These are phyloP conservation scores for Mesocricetus auratus DNA, from an alignment of 2,113 vertebrate genomes.

Conservation along the genomic window DNA sequence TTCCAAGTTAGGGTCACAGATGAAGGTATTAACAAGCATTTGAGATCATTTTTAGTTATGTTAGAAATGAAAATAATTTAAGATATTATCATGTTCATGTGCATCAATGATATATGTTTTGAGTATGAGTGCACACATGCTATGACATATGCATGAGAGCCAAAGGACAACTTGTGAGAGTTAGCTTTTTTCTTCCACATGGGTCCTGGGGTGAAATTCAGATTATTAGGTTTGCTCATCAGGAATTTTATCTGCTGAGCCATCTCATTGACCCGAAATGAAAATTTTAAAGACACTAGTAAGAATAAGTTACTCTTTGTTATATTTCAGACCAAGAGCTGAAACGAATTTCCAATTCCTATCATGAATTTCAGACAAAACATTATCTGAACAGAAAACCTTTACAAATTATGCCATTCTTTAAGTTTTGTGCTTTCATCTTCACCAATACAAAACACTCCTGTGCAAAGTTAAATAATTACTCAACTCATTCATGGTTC, in stretches of 20 bases:
- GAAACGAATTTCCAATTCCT: constrained; percentile 44
- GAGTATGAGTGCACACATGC: no score
- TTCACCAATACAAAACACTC: neutral
- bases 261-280: neutral
- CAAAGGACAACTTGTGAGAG: no score
- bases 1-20: neutral
- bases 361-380: constrained; percentile 25
- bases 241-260: neutral
- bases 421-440: neutral
- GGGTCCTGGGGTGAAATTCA: neutral
- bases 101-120: neutral
- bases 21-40: neutral
- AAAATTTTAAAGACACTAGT: neutral
- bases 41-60: neutral
- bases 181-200: neutral
- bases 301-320: constrained; percentile 6
- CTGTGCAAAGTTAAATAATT: constrained; percentile 21
- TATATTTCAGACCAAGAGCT: constrained; percentile 8
- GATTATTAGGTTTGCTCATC: neutral
- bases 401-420: neutral
- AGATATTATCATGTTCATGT: no score
- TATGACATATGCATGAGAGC: no score
- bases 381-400: neutral
- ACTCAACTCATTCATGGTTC: neutral
- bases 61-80: neutral